phyloP scores from a whole-genome alignment of 2,113 vertebrate species.

The Sturnus vulgaris region DNA sequence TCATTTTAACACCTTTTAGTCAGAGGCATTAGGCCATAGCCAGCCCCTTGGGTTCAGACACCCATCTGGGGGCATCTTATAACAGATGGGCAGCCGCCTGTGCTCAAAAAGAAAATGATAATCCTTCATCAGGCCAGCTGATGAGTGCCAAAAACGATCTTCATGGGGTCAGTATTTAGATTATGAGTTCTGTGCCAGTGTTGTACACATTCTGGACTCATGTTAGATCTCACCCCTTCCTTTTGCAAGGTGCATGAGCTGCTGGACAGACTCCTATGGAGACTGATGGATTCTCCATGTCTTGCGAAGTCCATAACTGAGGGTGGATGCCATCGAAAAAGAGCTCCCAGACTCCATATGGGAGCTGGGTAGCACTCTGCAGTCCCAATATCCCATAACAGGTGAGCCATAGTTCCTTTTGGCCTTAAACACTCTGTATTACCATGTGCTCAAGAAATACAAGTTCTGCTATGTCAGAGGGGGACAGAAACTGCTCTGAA shows the following conservation, averaged over 20 bases:
- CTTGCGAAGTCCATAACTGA: background rate
- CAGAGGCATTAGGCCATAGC: background rate
- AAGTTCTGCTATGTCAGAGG: background rate
- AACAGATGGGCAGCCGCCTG: constrained; percentile 54
- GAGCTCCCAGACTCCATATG: background rate
- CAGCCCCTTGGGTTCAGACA: background rate
- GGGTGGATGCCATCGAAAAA: background rate
- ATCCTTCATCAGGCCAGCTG: constrained; percentile 23
- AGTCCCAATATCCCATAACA: background rate
- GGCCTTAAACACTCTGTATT: background rate
- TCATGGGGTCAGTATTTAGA: background rate
- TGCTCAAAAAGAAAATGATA: background rate
- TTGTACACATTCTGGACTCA: background rate
- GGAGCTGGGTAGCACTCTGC: background rate
- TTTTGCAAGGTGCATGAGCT: background rate
- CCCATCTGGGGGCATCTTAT: constrained; percentile 24
- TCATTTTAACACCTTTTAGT: constrained; percentile 26
- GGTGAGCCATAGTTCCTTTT: background rate
- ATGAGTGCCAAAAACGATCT: background rate
- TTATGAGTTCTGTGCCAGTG: background rate
- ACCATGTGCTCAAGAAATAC: background rate
- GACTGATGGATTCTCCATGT: background rate
- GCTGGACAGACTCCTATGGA: background rate
- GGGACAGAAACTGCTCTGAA: background rate
- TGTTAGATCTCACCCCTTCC: accelerated